Base-by-base conservation (phyloP, 64 coral and sea anemone genomes). In the Anthopleura sola region DNA sequence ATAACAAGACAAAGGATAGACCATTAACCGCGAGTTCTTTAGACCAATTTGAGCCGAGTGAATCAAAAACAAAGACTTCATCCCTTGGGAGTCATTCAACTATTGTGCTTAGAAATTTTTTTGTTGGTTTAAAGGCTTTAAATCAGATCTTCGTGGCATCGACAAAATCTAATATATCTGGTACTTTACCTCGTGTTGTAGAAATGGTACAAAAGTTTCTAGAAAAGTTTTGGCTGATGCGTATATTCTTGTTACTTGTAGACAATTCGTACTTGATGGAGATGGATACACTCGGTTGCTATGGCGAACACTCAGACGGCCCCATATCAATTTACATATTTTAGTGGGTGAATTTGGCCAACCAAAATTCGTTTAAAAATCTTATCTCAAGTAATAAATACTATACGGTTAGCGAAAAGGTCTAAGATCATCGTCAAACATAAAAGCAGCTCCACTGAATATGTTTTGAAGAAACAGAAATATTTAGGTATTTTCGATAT, bases 321-420 rank as follows among this genome's bases (percentile, higher is more conserved):
- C 31, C 21, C 38, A 79, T 79, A 79, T 79, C 39, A 79, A 79
- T 79, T 79, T 79, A 79, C 76, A 79, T 79, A 79, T 79, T 79
- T 3, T 34, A 71, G 8, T 31, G 29, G 20, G 0, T 14, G 34
- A n/a, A 28, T 69, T 29, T 33, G 26, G 26, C 26, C 66, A 12
- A 32, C 66, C 10, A 34, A 34, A 33, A 69, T 34, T 14, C n/a
- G 8, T 29, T 9, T n/a, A 64, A 64, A n/a, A 26, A 17, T 0
- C 26, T 32, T 32, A 69, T 32, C n/a, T 15, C n/a, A 33, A 10
- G 29, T 62, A 21, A 62, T 6, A 58, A 21, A 58, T 19, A 12
- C 55, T 58, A 14, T 58, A 58, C 15, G 17, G 55, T n/a, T n/a
- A n/a, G n/a, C n/a, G n/a, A n/a, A n/a, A n/a, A n/a, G n/a, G n/a